phyloP scores from a whole-genome alignment of 2,113 vertebrate genomes.

The Mungos mungo region DNA sequence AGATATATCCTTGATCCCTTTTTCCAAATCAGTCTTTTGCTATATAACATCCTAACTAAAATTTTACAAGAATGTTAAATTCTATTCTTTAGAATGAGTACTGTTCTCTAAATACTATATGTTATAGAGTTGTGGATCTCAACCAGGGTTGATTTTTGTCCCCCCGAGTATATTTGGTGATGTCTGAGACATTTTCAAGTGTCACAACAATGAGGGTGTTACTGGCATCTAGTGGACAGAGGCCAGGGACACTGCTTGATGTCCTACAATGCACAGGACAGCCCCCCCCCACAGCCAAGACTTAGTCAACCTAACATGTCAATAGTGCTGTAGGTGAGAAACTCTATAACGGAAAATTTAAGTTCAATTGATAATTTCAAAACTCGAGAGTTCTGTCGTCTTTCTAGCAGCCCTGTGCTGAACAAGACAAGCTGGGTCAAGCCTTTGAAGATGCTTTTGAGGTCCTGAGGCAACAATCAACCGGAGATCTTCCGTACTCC shows the following conservation, averaged over 20 bases:
- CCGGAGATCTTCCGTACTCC: constrained; percentile 82
- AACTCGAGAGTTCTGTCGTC: constrained; percentile 9
- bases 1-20: not conserved
- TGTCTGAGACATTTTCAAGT: not conserved
- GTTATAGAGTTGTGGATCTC: not conserved
- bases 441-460: constrained; percentile 95
- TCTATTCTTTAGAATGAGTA: not conserved
- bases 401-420: constrained; percentile 85
- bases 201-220: not conserved
- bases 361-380: not conserved
- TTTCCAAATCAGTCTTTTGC: not conserved
- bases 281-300: not conserved
- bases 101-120: not conserved
- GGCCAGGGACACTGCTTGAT: not conserved
- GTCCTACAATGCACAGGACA: not conserved
- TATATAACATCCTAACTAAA: not conserved
- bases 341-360: not conserved
- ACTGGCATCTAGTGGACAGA: not conserved
- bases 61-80: not conserved
- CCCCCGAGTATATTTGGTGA: not conserved
- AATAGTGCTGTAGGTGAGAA: not conserved
- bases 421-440: constrained; percentile 91
- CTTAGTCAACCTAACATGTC: not conserved
- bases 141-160: not conserved
- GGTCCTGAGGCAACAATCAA: constrained; percentile 93